Evolutionary conservation across 2,888 invertebrate species (phyloP).

Genomic region (Pristionchus japonicus): DNA sequence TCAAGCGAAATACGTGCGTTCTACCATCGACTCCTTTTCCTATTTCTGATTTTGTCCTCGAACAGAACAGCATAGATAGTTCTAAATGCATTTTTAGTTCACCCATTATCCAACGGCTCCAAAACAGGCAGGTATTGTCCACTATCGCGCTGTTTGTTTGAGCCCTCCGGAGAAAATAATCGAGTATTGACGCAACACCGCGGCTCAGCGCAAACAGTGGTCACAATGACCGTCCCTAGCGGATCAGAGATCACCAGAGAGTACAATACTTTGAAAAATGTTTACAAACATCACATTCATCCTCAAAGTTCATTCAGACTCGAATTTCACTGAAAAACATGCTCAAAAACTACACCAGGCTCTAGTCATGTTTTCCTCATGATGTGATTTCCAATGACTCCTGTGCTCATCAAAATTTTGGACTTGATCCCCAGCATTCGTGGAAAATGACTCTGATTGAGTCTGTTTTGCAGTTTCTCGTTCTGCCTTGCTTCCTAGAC

Average conservation of each 20-base stretch:
- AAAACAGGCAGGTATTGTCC: no score
- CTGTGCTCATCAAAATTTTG: neutral
- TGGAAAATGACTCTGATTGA: neutral
- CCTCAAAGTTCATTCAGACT: neutral
- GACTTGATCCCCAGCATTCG: neutral
- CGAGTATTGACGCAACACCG: neutral
- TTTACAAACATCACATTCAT: no score
- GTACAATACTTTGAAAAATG: no score
- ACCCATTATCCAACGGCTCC: no score
- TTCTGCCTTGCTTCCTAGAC: neutral
- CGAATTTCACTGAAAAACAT: neutral
- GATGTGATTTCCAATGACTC: neutral
- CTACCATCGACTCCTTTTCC: no score
- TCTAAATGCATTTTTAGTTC: no score
- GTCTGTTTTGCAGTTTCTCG: no score
- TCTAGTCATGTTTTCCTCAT: neutral
- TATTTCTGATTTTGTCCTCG: no score
- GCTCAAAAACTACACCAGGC: no score
- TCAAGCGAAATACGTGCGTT: neutral
- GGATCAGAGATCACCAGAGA: no score
- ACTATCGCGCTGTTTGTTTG: neutral
- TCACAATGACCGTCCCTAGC: no score
- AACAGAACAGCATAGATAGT: no score
- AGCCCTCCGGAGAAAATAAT: neutral
- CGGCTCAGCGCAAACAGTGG: neutral